Percentiles rank a stretch among this genome's conserved stretches.
Conservation (phyloP, 2,113 vertebrate genomes). For the Ctenodactylus gundi region DNA sequence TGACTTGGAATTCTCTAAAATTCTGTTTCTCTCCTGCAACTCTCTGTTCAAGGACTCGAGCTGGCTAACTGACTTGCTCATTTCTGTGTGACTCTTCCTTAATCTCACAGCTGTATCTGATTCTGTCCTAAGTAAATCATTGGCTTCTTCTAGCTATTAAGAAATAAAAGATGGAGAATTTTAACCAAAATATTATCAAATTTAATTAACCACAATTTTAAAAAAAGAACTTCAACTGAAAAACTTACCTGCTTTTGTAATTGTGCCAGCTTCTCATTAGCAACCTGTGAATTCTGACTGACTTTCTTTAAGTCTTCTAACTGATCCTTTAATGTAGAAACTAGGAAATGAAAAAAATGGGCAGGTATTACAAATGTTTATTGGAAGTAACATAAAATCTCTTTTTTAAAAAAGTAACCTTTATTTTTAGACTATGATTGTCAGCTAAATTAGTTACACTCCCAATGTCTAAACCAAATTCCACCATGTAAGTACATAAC, state of each 20-base stretch:
- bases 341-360: slow-evolving; percentile 81
- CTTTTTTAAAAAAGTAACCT: background rate
- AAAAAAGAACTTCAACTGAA: slow-evolving; percentile 58
- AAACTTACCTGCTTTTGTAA: slow-evolving; percentile 95
- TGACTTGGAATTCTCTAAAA: slow-evolving; percentile 87
- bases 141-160: slow-evolving; percentile 94
- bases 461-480: slow-evolving; percentile 41
- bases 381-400: background rate
- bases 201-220: background rate
- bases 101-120: slow-evolving; percentile 95
- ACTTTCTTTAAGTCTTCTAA: slow-evolving; percentile 96
- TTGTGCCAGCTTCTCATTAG: slow-evolving; percentile 94
- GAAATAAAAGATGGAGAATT: slow-evolving; percentile 19
- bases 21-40: slow-evolving; percentile 93
- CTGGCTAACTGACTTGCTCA: slow-evolving; percentile 93
- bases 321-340: slow-evolving; percentile 97
- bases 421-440: background rate
- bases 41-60: slow-evolving; percentile 94
- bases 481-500: background rate
- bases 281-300: slow-evolving; percentile 95
- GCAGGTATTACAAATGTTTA: slow-evolving; percentile 14
- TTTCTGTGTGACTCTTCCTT: slow-evolving; percentile 95
- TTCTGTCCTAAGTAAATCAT: slow-evolving; percentile 94
- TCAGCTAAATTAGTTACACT: background rate
- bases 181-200: slow-evolving; percentile 46